Evolutionary conservation across 2,888 invertebrate species (phyloP), one percentile per base, ranked within the genome.

Genomic region (Gasteruption jaculator): DNA sequence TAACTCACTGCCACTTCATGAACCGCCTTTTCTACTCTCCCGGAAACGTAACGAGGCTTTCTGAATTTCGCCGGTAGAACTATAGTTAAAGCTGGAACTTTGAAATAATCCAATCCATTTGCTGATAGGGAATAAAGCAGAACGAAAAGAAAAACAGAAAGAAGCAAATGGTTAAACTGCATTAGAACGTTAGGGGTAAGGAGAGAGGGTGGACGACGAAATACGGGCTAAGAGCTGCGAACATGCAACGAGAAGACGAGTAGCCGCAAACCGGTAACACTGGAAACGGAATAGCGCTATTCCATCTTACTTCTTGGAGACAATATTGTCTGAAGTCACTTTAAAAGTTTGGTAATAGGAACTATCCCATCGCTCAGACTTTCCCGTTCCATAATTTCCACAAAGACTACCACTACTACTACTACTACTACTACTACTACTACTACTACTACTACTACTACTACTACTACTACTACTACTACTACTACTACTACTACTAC

Each of bases 311-410:
- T 40, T 50, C 46, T 45, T 31, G 48, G 37, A 46, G 53, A 55
- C 53, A 58, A 60, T 56, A 60, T 58, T 55, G 57, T 52, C 52
- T 45, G 47, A 53, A 50, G 55, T 50, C 49, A 53, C 51, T 58
- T 58, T 52, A 53, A 60, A 57, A 60, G 54, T 60, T 60, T 33
- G 50, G 49, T 57, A 58, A 60, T 58, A 54, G 50, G 48, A 49
- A 45, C 41, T 22, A 35, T 34, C 39, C 42, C 40, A 44, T 30
- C 43, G 37, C 39, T 41, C 33, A 35, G 43, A 43, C 32, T 41
- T 18, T 12, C 19, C 14, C 26, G 33, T 38, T 31, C 25, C 7
- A n/a, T n/a, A n/a, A n/a, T n/a, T n/a, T n/a, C n/a, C n/a, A n/a
- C n/a, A n/a, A n/a, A n/a, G n/a, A n/a, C n/a, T n/a, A n/a, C n/a